Evolutionary conservation across 2,797 vertebrate species (phyloP).

Genomic region (Premnoplex brunnescens): DNA sequence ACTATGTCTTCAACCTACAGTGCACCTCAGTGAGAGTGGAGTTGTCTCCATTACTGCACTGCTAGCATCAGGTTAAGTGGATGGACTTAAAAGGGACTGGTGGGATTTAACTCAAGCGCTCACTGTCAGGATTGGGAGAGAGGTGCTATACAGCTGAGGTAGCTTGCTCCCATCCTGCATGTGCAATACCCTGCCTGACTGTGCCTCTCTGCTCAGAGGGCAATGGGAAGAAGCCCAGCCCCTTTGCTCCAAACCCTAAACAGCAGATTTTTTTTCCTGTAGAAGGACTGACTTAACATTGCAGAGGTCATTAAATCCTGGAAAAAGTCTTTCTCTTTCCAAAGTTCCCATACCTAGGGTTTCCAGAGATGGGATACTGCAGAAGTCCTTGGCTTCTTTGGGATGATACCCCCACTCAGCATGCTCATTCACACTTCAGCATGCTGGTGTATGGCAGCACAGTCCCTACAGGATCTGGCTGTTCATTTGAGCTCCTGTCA

Average conservation of each 20-base stretch:
- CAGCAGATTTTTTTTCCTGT: not conserved
- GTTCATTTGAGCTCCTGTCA: not conserved
- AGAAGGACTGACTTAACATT: not conserved
- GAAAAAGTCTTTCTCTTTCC: not conserved
- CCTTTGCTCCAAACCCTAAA: not conserved
- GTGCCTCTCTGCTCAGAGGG: not conserved
- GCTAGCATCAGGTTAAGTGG: not conserved
- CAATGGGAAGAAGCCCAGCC: not conserved
- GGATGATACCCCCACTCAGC: not conserved
- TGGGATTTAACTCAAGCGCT: not conserved
- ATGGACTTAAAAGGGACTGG: not conserved
- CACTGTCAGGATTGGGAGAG: not conserved
- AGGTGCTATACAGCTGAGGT: not conserved
- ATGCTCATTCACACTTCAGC: not conserved
- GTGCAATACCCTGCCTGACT: not conserved
- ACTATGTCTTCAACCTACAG: accelerated
- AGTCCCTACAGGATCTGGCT: not conserved
- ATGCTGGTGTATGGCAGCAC: not conserved
- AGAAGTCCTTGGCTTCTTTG: not conserved
- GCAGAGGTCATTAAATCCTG: not conserved
- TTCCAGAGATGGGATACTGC: not conserved
- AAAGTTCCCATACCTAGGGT: not conserved
- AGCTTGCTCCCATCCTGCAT: not conserved
- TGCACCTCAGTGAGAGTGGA: not conserved
- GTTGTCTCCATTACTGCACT: not conserved